phyloP scores from a whole-genome alignment of 2,888 invertebrate genomes.

The Lasiommata megera region DNA sequence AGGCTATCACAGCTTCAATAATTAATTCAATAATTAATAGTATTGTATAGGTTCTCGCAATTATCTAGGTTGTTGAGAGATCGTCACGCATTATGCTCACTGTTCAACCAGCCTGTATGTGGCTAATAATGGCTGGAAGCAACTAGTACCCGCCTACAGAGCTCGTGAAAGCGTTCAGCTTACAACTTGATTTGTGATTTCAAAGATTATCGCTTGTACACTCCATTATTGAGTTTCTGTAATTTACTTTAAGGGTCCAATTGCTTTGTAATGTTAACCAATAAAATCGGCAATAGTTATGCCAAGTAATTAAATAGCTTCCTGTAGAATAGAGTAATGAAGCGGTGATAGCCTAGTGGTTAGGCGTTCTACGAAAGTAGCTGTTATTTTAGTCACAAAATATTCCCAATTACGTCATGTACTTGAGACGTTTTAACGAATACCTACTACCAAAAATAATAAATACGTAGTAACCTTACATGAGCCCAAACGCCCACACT shows the following conservation, averaged over 20 bases:
- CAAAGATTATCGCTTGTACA: conserved; percentile 69
- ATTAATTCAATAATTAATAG: too few species aligned
- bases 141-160: conserved; percentile 69
- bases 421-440: neutral
- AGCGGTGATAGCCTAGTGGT: too few species aligned
- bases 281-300: conserved; percentile 32
- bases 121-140: conserved; percentile 62
- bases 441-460: conserved; percentile 8
- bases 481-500: conserved; percentile 20
- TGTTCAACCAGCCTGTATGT: conserved; percentile 41
- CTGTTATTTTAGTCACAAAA: neutral
- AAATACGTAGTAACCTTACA: conserved; percentile 2
- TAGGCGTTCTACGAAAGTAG: neutral
- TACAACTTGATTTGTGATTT: conserved; percentile 78
- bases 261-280: conserved; percentile 41
- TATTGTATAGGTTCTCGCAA: too few species aligned
- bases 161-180: conserved; percentile 71
- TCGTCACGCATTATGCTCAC: neutral
- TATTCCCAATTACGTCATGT: neutral
- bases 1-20: too few species aligned
- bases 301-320: neutral
- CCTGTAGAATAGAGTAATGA: too few species aligned
- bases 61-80: too few species aligned
- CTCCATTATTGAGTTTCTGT: conserved; percentile 61
- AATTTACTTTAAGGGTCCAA: conserved; percentile 58